phyloP scores from a whole-genome alignment of 2,113 vertebrate species.

The Cephalopterus ornatus region DNA sequence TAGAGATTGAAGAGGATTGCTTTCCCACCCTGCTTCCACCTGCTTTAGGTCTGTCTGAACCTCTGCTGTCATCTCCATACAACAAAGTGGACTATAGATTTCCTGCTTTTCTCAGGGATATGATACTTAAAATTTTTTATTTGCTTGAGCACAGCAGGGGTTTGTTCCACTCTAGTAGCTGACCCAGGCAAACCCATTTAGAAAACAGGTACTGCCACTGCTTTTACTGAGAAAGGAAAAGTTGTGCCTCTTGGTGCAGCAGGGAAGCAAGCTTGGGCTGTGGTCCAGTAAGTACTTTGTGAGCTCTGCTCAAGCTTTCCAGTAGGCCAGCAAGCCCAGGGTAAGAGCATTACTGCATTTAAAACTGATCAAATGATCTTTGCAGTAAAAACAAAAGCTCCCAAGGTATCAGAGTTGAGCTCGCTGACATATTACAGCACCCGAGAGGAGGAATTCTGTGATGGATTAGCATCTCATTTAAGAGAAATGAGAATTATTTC shows the following conservation, averaged over 20 bases:
- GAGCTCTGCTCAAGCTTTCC: not conserved
- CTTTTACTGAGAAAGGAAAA: not conserved
- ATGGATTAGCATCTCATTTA: not conserved
- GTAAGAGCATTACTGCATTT: not conserved
- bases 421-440: not conserved
- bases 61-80: not conserved
- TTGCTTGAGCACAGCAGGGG: not conserved
- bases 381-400: not conserved
- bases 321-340: not conserved
- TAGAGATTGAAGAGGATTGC: not conserved
- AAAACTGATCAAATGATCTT: not conserved
- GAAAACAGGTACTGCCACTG: not conserved
- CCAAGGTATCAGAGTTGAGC: not conserved
- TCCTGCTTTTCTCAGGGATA: not conserved
- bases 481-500: not conserved
- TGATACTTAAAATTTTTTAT: not conserved
- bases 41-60: not conserved
- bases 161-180: not conserved
- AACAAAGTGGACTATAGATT: not conserved
- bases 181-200: not conserved
- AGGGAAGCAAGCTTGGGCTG: not conserved
- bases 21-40: not conserved
- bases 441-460: not conserved
- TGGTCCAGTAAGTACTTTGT: not conserved
- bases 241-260: not conserved